Conservation (phyloP, 2,888 invertebrate species). For the Cephonodes hylas region DNA sequence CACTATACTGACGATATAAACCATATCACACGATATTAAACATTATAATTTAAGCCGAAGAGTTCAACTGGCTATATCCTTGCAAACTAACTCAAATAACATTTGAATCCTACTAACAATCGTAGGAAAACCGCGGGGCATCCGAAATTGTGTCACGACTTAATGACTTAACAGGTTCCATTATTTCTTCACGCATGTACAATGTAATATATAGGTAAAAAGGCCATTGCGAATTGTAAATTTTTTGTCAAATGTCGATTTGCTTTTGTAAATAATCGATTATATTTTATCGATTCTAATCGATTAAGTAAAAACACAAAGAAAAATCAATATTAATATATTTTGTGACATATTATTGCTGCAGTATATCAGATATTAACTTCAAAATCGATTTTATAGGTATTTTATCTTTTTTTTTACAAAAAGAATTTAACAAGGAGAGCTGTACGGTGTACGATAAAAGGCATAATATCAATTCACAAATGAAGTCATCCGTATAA, state of each 20-base stretch:
- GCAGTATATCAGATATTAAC: too few relatives aligned
- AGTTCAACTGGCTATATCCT: neutral
- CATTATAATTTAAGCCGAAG: conserved; percentile 15
- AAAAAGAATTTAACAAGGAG: too few relatives aligned
- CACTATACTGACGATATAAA: conserved; percentile 50
- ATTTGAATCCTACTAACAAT: conserved; percentile 1
- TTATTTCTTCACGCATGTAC: neutral
- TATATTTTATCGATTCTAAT: too few relatives aligned
- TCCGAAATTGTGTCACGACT: conserved; percentile 7
- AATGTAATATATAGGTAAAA: neutral
- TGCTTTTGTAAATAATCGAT: neutral
- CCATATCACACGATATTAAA: conserved; percentile 35
- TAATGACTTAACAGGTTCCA: neutral
- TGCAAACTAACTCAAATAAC: neutral
- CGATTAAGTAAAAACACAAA: too few relatives aligned
- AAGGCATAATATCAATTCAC: neutral
- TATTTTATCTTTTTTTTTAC: too few relatives aligned
- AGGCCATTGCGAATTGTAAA: neutral
- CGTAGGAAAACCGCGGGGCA: conserved; percentile 6
- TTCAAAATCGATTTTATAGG: too few relatives aligned
- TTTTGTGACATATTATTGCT: too few relatives aligned
- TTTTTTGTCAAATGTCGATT: neutral
- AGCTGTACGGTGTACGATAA: too few relatives aligned
- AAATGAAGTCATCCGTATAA: neutral
- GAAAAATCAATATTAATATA: neutral